Conservation (phyloP, 2,888 invertebrate genomes). For the Phaonia tiefii region DNA sequence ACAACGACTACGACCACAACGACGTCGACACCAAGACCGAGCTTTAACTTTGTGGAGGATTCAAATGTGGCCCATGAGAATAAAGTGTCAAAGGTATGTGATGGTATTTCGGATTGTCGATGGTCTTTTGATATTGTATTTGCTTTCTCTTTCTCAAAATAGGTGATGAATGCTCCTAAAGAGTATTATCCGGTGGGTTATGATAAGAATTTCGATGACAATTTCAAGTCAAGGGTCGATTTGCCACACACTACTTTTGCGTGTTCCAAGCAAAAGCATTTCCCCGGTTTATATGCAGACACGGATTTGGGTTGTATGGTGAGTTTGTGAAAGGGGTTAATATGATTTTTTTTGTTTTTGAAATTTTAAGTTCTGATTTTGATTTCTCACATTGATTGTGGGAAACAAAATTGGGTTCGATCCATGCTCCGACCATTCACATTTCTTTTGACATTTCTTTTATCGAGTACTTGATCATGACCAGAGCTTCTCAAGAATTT, state of each 20-base stretch:
- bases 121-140: not conserved
- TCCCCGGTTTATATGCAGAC: conserved; percentile 93
- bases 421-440: too few species aligned
- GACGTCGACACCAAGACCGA: conserved; percentile 76
- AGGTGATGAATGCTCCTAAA: conserved; percentile 94
- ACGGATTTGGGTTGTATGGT: conserved; percentile 95
- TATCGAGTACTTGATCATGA: too few species aligned
- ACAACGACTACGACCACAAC: conserved; percentile 80
- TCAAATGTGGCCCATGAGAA: conserved; percentile 70
- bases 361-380: too few species aligned
- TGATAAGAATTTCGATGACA: conserved; percentile 94
- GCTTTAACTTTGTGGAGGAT: conserved; percentile 59
- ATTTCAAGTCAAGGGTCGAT: conserved; percentile 91
- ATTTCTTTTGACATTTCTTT: too few species aligned
- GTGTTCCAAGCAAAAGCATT: conserved; percentile 94
- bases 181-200: conserved; percentile 94
- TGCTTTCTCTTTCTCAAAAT: not conserved
- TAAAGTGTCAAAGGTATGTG: conserved; percentile 74
- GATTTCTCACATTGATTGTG: too few species aligned
- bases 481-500: too few species aligned
- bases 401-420: too few species aligned
- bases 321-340: too few species aligned
- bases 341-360: too few species aligned
- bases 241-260: conserved; percentile 91
- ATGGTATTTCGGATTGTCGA: not conserved